Conservation (phyloP, 35 echinoderm and acorn worm species). For the Apostichopus parvimensis region DNA sequence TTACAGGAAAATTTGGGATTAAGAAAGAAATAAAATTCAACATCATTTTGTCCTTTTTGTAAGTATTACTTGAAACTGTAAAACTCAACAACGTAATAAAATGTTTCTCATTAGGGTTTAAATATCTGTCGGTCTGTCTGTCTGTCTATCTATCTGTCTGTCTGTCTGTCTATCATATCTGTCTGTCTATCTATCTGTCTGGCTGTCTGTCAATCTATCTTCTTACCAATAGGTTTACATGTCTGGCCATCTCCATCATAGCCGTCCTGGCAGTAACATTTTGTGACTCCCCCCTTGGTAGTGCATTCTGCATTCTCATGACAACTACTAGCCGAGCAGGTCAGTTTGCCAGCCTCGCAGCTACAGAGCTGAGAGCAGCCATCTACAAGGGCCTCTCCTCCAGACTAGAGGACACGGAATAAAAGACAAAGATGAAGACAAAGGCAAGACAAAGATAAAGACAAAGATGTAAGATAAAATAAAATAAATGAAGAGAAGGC, state of each 20-base stretch:
- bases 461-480: no score
- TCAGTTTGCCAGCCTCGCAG: not conserved
- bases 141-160: no score
- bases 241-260: not conserved
- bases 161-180: no score
- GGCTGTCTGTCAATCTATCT: not conserved
- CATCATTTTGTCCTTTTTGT: not conserved
- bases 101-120: not conserved
- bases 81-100: not conserved
- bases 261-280: not conserved
- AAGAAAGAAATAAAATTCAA: not conserved
- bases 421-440: not conserved
- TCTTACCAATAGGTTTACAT: conserved; percentile 4
- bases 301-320: not conserved
- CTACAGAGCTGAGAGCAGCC: not conserved
- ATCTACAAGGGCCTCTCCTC: not conserved
- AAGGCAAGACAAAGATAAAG: not conserved
- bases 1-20: not conserved
- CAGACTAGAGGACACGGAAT: not conserved
- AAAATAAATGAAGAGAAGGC: no score
- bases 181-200: no score
- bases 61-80: not conserved
- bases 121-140: no score
- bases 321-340: not conserved
- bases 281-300: not conserved